phyloP scores from a whole-genome alignment of 2,797 vertebrate genomes.

The Rhabdophis nuchalis region DNA sequence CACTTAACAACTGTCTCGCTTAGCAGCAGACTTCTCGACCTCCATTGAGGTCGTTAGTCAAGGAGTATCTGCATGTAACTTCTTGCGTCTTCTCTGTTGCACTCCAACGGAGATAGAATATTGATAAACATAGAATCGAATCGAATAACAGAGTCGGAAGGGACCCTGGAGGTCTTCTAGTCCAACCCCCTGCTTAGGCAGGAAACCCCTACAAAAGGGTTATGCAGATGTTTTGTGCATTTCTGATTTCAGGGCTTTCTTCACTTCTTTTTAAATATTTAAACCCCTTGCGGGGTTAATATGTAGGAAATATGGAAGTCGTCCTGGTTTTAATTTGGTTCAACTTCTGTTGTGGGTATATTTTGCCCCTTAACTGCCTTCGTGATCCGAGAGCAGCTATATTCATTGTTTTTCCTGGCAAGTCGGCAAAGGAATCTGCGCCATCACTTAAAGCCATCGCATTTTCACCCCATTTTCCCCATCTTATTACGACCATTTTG shows the following conservation, averaged over 20 bases:
- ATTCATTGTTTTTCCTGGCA: not conserved
- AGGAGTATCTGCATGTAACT: too few species aligned
- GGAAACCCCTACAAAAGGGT: too few species aligned
- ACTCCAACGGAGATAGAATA: not conserved
- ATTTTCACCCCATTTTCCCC: rapidly evolving
- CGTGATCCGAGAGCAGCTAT: not conserved
- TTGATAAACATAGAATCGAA: not conserved
- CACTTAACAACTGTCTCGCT: not conserved
- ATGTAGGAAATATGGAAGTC: not conserved
- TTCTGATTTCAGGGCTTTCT: not conserved
- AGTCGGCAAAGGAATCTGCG: not conserved
- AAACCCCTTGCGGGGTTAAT: not conserved
- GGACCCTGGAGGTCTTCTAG: too few species aligned
- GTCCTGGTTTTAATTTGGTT: not conserved
- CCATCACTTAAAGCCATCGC: not conserved
- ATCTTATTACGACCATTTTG: not conserved
- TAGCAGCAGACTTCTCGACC: too few species aligned
- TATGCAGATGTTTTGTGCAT: too few species aligned
- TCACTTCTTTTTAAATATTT: not conserved
- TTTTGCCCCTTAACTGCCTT: not conserved
- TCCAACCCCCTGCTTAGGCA: too few species aligned
- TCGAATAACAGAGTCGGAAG: too few species aligned
- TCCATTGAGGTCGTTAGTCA: not conserved
- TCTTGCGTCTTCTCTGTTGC: not conserved
- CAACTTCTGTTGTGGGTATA: not conserved